Conservation (phyloP, 2,888 invertebrate species). For the Platycheirus albimanus region DNA sequence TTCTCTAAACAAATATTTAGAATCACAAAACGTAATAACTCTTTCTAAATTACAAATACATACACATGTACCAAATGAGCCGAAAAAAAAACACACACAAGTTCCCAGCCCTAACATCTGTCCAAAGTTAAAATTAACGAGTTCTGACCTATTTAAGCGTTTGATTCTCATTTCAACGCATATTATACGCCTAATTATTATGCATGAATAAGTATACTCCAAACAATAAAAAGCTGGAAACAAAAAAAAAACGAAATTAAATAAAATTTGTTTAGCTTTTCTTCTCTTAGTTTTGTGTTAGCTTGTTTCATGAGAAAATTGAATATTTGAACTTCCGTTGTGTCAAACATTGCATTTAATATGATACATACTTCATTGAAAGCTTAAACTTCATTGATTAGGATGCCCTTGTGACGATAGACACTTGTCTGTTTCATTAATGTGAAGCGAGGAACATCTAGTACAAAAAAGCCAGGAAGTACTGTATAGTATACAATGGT, state of each 20-base stretch:
- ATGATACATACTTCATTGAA: constrained; percentile 24
- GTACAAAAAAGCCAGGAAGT: no score
- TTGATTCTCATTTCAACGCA: constrained; percentile 51
- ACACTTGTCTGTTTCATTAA: neutral
- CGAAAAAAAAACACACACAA: neutral
- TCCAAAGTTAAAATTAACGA: constrained; percentile 50
- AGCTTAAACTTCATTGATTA: constrained; percentile 15
- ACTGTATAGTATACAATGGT: no score
- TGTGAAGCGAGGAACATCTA: no score
- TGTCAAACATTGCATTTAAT: constrained; percentile 24
- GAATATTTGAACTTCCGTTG: constrained; percentile 56
- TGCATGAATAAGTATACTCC: constrained; percentile 2
- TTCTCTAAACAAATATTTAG: neutral
- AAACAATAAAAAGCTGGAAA: constrained; percentile 7
- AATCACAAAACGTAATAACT: constrained; percentile 25
- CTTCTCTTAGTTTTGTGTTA: neutral
- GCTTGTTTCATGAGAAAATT: neutral
- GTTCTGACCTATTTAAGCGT: constrained; percentile 54
- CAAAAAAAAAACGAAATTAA: neutral
- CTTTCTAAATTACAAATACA: constrained; percentile 42
- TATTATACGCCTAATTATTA: constrained; percentile 20
- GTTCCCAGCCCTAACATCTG: constrained; percentile 52
- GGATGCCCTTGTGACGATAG: neutral
- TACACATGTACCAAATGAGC: no score
- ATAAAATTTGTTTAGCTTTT: constrained; percentile 18